Evolutionary conservation across 2,113 vertebrate genomes (phyloP).

Genomic region (Hippoglossus stenolepis): DNA sequence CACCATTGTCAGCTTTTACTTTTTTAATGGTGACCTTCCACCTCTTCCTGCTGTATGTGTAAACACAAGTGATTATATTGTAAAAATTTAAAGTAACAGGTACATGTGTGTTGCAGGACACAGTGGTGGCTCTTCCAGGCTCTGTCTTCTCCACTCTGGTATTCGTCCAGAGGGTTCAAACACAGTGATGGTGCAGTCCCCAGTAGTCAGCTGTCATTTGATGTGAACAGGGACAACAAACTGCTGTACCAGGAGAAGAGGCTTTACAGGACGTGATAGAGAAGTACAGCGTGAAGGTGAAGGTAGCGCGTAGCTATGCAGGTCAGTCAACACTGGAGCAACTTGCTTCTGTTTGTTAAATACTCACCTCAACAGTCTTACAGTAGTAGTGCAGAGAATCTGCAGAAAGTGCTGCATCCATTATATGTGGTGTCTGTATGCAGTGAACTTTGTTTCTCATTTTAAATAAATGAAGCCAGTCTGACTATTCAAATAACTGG

Average conservation of each 20-base stretch:
- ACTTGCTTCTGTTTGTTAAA: too few relatives aligned
- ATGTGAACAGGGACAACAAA: slow-evolving; percentile 83
- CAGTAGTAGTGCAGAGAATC: too few relatives aligned
- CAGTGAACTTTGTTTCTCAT: too few relatives aligned
- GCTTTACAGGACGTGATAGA: slow-evolving; percentile 76
- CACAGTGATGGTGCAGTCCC: slow-evolving; percentile 71
- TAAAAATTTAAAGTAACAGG: too few relatives aligned
- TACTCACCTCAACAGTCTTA: too few relatives aligned
- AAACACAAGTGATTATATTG: background rate
- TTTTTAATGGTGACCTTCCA: slow-evolving; percentile 37
- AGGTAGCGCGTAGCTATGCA: too few relatives aligned
- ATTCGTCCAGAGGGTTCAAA: slow-evolving; percentile 48
- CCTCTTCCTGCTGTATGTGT: too few relatives aligned
- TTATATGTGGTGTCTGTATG: too few relatives aligned
- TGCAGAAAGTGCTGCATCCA: too few relatives aligned
- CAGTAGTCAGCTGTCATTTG: slow-evolving; percentile 73
- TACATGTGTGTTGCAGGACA: slow-evolving; percentile 82
- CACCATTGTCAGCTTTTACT: too few relatives aligned
- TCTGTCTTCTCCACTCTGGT: slow-evolving; percentile 76
- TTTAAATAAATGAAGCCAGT: too few relatives aligned
- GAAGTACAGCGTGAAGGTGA: slow-evolving; percentile 77
- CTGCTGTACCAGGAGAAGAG: slow-evolving; percentile 86
- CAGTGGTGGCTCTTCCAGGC: slow-evolving; percentile 88
- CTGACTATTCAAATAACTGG: too few relatives aligned
- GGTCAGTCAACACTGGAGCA: slow-evolving; percentile 71